These are phyloP conservation scores for Lasioglossum marginatum DNA, from an alignment of 2,888 invertebrate species.

Conservation along the genomic window DNA sequence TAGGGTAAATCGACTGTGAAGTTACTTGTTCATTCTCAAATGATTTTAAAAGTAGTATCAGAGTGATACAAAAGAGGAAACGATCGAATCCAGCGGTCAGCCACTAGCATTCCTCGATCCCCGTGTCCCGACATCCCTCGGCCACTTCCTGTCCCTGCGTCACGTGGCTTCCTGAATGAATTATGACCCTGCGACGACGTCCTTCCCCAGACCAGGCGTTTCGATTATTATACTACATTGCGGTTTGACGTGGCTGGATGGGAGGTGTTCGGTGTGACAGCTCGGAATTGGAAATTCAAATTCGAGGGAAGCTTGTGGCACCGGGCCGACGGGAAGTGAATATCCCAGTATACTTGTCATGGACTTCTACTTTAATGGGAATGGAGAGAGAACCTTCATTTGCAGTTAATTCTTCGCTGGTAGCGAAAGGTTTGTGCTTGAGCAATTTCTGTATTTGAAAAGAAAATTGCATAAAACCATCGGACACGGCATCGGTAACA, in stretches of 20 bases:
- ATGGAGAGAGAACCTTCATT: neutral
- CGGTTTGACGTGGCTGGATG: slow-evolving; percentile 2
- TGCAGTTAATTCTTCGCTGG: neutral
- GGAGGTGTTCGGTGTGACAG: neutral
- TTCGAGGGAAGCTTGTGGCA: neutral
- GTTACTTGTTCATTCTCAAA: neutral
- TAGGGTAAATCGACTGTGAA: neutral
- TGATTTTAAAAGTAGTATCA: too few relatives aligned
- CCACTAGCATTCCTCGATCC: slow-evolving; percentile 16
- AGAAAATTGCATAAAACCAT: neutral
- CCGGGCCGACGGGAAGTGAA: neutral
- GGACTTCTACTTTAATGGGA: neutral
- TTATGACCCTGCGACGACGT: slow-evolving; percentile 5
- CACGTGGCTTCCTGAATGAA: neutral
- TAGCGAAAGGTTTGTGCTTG: neutral
- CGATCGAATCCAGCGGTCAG: neutral
- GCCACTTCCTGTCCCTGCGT: slow-evolving; percentile 8
- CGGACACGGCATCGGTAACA: neutral
- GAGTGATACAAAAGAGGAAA: too few relatives aligned
- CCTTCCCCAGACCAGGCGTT: neutral
- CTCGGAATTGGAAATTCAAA: slow-evolving; percentile 12
- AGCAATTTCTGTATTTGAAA: neutral
- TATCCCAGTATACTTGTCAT: neutral
- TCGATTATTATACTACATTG: neutral
- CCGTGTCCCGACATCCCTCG: slow-evolving; percentile 1